Evolutionary conservation across 1,140 invertebrate genomes (phyloP), one percentile per base, ranked within the genome.

Genomic region (Halotydeus destructor): DNA sequence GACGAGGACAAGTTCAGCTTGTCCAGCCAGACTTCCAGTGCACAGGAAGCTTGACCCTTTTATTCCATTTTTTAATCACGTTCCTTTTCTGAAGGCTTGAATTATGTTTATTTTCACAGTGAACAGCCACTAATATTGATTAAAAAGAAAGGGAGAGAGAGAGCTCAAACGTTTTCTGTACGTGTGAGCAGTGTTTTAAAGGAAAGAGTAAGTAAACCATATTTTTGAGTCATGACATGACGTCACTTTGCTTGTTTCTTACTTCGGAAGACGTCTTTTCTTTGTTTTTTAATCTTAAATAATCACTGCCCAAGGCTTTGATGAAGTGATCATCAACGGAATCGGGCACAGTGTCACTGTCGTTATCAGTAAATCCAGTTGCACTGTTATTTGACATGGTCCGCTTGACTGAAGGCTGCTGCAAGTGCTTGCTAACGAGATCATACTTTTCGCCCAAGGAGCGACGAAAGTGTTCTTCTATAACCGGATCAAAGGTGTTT

Each of bases 321-420:
- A 84, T 82, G 61, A 93, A 93, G 56, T 94, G 86, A 58, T 93
- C 88, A 62, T 94, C 88, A 14, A 94, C 82, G 53, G 70, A 50
- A 52, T 41, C 22, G 14, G 22, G 14, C 5, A 25, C 14, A 14
- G 6, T 30, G 8, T 1, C 25, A 9, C 14, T 23, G 25, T 6
- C n/a, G 22, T 12, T 41, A 12, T n/a, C n/a, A 30, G 8, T 25
- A 38, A 38, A 1, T 22, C 5, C 14, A 21, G 6, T 11, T 16
- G 9, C n/a, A 38, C 8, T 16, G 6, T 24, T 6, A 24, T 24
- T 23, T 11, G n/a, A 25, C 22, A 12, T n/a, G 14, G 23, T 23
- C 22, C 14, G 1, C 1, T 1, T 38, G 9, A 24, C 26, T 38
- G 1, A 38, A 1, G n/a, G 14, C 22, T 22, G 22, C 8, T 21